These are phyloP conservation scores for Calonectris borealis DNA, from an alignment of 2,113 vertebrate species.

Conservation along the genomic window DNA sequence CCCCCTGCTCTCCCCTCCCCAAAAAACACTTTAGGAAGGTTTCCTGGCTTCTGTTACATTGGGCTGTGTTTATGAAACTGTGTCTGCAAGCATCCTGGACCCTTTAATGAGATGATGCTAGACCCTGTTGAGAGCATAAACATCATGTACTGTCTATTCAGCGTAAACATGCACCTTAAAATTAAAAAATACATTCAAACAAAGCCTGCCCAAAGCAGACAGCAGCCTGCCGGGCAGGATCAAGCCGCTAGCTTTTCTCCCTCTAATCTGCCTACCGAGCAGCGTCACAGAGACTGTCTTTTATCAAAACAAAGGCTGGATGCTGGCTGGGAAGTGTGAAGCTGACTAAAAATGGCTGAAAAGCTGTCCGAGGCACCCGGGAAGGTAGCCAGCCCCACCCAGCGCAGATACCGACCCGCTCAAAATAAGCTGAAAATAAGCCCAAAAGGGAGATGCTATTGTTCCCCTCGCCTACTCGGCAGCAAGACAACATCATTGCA, in stretches of 20 bases:
- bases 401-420: conserved; percentile 50
- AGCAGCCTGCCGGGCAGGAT: not conserved
- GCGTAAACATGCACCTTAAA: conserved; percentile 2
- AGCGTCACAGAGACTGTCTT: conserved; percentile 53
- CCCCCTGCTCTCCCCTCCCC: not conserved
- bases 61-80: not conserved
- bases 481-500: not conserved
- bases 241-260: not conserved
- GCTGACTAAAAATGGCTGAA: conserved; percentile 84
- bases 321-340: conserved; percentile 61
- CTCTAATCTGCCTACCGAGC: conserved; percentile 21
- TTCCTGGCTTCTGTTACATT: not conserved
- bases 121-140: not conserved
- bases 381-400: conserved; percentile 79
- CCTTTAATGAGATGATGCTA: not conserved
- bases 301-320: conserved; percentile 76
- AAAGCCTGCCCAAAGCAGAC: not conserved
- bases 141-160: not conserved
- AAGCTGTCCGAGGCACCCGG: conserved; percentile 55
- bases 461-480: not conserved
- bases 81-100: not conserved
- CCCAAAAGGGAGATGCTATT: conserved; percentile 23
- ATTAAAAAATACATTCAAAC: not conserved
- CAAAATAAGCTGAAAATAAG: conserved; percentile 34
- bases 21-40: not conserved